Evolutionary conservation across 2,797 vertebrate species (phyloP).

Genomic region (Ibycter americanus): DNA sequence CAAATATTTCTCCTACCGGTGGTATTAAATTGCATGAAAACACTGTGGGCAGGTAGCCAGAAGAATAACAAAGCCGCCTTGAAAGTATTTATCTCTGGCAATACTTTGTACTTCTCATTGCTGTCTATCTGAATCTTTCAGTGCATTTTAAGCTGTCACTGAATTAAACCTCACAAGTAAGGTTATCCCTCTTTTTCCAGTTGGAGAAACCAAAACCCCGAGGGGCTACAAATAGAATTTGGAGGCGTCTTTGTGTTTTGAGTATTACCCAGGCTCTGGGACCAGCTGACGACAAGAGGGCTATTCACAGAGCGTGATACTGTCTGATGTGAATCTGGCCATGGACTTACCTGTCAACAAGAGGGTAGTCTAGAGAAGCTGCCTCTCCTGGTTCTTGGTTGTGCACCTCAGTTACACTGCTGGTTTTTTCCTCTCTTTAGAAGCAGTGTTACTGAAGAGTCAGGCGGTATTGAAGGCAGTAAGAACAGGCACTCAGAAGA

Average conservation of each 20-base stretch:
- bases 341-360: not conserved
- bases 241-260: not conserved
- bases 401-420: not conserved
- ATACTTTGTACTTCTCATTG: not conserved
- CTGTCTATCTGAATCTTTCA: not conserved
- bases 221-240: not conserved
- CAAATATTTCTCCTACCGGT: not conserved
- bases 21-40: not conserved
- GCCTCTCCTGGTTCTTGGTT: not conserved
- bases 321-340: not conserved
- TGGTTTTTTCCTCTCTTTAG: not conserved
- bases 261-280: not conserved
- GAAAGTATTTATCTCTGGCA: not conserved
- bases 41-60: not conserved
- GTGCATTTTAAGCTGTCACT: not conserved
- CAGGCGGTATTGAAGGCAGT: not conserved
- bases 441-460: not conserved
- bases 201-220: not conserved
- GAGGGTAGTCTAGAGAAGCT: not conserved
- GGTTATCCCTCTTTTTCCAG: not conserved
- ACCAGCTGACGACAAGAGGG: not conserved
- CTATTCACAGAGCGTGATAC: not conserved
- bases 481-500: not conserved
- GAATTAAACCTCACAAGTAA: not conserved
- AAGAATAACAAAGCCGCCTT: constrained; percentile 8